These are phyloP conservation scores for Drosophila longiperda DNA, from an alignment of 2,888 invertebrate species.

Conservation along the genomic window DNA sequence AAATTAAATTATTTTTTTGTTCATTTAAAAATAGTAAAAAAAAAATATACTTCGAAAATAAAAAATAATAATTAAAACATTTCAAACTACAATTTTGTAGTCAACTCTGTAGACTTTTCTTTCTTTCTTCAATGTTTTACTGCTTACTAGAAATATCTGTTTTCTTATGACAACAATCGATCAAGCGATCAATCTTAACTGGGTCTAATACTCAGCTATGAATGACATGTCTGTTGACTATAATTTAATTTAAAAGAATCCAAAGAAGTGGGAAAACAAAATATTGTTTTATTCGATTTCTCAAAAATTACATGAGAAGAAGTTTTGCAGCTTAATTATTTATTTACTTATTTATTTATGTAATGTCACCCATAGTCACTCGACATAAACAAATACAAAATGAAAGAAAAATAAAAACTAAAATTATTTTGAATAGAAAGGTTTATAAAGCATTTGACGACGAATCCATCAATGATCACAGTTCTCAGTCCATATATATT, in stretches of 20 bases:
- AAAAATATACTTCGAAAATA: too few relatives aligned
- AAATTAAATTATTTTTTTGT: too few relatives aligned
- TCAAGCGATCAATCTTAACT: neutral
- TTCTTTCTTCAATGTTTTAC: neutral
- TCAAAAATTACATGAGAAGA: neutral
- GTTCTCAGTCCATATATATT: neutral
- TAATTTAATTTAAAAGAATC: neutral
- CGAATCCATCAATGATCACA: neutral
- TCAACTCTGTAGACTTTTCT: neutral
- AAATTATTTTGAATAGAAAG: neutral
- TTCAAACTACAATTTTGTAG: too few relatives aligned
- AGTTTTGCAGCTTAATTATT: neutral
- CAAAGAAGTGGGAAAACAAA: neutral
- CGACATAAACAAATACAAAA: neutral
- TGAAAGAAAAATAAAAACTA: neutral
- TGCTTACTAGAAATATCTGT: too few relatives aligned
- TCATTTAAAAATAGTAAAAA: too few relatives aligned
- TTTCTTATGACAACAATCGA: neutral
- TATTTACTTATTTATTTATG: neutral
- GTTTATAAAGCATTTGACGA: rapidly evolving
- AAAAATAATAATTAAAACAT: too few relatives aligned
- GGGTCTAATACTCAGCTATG: neutral
- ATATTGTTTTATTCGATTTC: neutral
- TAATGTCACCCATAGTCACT: too few relatives aligned
- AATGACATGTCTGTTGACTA: neutral